Percentiles rank a stretch among this genome's conserved stretches.
Conservation (phyloP, 2,888 invertebrate genomes). For the Caenorhabditis imperialis region DNA sequence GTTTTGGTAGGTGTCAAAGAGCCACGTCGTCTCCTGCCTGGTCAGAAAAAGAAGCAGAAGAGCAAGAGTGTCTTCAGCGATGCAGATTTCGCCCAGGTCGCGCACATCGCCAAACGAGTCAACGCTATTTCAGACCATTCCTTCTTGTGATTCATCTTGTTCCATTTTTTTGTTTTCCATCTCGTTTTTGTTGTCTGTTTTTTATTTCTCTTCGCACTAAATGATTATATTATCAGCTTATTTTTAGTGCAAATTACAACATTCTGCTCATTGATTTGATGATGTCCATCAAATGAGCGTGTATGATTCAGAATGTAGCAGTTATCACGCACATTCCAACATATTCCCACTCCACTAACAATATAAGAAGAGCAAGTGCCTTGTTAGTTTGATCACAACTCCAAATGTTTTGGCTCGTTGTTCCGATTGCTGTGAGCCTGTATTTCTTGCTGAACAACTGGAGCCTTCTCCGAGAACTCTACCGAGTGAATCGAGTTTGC, state of each 20-base stretch:
- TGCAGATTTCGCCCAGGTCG: conserved; percentile 52
- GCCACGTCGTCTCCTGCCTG: conserved; percentile 41
- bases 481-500: conserved; percentile 21
- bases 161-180: not conserved
- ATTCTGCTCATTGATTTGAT: not conserved
- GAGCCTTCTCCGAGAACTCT: conserved; percentile 12
- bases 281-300: not conserved
- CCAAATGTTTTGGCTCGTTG: too few relatives aligned
- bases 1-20: conserved; percentile 41
- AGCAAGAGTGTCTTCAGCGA: conserved; percentile 56
- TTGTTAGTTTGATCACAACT: too few relatives aligned
- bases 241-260: conserved; percentile 8
- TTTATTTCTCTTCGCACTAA: conserved; percentile 4
- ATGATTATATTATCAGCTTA: conserved; percentile 2
- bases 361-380: too few relatives aligned
- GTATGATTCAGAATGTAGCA: not conserved
- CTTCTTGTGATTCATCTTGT: conserved; percentile 30
- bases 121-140: conserved; percentile 47
- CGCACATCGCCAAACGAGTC: conserved; percentile 35
- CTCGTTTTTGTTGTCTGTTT: not conserved
- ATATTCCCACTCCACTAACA: not conserved
- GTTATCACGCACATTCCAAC: conserved; percentile 1
- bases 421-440: too few relatives aligned
- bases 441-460: not conserved
- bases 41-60: conserved; percentile 48